Evolutionary conservation across 1,140 invertebrate species (phyloP).

Genomic region (Metopolophium dirhodum): DNA sequence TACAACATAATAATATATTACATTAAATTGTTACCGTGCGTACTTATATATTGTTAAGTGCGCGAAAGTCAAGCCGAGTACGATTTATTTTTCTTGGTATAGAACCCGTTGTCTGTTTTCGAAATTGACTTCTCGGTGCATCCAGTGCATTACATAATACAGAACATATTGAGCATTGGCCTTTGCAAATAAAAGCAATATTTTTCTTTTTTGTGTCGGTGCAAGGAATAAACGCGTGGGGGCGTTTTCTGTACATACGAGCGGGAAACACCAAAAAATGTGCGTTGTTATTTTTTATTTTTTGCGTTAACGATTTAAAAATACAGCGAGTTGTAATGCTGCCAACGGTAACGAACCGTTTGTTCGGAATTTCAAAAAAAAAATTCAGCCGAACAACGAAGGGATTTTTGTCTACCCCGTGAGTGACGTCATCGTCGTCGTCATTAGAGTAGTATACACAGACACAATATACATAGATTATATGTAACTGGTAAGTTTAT

Average conservation of each 20-base stretch:
- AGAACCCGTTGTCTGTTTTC: background rate
- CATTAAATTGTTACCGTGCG: background rate
- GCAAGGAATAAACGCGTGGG: background rate
- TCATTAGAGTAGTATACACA: background rate
- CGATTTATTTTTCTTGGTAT: background rate
- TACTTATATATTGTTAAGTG: background rate
- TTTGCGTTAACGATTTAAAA: constrained; percentile 28
- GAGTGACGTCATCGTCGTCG: background rate
- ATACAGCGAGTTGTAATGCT: constrained; percentile 8
- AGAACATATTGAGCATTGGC: background rate
- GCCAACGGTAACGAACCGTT: constrained; percentile 44
- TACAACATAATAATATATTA: background rate
- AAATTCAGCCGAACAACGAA: background rate
- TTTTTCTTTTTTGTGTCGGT: background rate
- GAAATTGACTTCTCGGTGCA: background rate
- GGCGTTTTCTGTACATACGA: background rate
- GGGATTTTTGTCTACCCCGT: too few relatives aligned
- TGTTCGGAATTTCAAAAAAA: background rate
- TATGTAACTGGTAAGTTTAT: background rate
- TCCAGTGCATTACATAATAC: background rate
- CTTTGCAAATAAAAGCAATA: background rate
- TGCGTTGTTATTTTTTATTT: background rate
- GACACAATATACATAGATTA: background rate
- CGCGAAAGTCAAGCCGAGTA: background rate
- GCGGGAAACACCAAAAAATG: background rate